Conservation (phyloP, 2,113 vertebrate species). For the Poecile atricapillus region DNA sequence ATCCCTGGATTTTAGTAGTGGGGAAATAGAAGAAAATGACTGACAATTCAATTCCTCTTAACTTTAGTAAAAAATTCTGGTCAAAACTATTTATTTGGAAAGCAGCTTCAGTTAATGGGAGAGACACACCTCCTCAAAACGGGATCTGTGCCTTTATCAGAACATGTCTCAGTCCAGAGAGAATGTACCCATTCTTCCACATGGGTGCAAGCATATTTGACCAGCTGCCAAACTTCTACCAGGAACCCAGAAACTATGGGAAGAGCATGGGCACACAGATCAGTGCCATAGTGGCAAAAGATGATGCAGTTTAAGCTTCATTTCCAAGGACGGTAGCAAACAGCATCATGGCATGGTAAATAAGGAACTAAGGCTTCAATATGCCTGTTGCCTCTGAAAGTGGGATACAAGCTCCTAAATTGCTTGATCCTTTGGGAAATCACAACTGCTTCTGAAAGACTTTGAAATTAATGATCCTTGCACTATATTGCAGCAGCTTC, state of each 20-base stretch:
- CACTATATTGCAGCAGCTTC: not conserved
- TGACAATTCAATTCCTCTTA: not conserved
- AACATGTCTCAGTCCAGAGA: not conserved
- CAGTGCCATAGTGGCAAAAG: not conserved
- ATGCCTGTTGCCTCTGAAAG: not conserved
- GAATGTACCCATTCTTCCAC: rapidly evolving
- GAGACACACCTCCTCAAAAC: not conserved
- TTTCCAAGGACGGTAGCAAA: not conserved
- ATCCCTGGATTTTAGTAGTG: not conserved
- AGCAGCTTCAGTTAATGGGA: not conserved
- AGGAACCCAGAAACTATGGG: not conserved
- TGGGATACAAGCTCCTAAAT: not conserved
- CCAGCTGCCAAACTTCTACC: not conserved
- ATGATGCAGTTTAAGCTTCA: not conserved
- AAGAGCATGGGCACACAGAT: not conserved
- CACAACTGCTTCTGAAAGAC: not conserved
- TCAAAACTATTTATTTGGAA: not conserved
- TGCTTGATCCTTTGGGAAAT: not conserved
- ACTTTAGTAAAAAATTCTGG: not conserved
- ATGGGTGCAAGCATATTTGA: not conserved
- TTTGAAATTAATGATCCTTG: not conserved
- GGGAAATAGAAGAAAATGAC: not conserved
- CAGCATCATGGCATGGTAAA: not conserved
- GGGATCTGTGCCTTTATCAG: not conserved
- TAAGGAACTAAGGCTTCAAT: not conserved